Conservation (phyloP, 2,888 invertebrate genomes). For the Ethmia dodecea region DNA sequence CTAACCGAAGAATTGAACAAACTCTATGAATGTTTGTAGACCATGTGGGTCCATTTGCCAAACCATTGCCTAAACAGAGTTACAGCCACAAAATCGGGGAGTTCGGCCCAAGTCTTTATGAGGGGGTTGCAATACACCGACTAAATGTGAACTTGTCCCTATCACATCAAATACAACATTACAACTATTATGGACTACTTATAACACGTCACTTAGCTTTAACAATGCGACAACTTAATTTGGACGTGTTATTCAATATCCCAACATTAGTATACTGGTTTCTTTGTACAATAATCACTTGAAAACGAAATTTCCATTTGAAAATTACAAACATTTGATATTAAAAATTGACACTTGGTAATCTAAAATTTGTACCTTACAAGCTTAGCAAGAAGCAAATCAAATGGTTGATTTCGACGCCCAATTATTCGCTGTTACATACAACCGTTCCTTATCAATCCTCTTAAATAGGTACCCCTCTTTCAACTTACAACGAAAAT, state of each 20-base stretch:
- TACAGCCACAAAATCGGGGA: constrained; percentile 42
- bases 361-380: constrained; percentile 64
- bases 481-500: constrained; percentile 44
- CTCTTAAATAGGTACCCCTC: constrained; percentile 37
- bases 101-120: constrained; percentile 51
- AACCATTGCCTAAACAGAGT: constrained; percentile 29
- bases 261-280: constrained; percentile 38
- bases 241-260: constrained; percentile 48
- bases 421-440: constrained; percentile 24
- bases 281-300: constrained; percentile 40
- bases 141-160: constrained; percentile 53
- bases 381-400: constrained; percentile 50
- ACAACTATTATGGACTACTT: constrained; percentile 59
- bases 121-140: constrained; percentile 63
- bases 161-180: constrained; percentile 68
- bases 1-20: too few relatives aligned
- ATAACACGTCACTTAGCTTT: constrained; percentile 52
- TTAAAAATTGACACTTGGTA: constrained; percentile 50
- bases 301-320: constrained; percentile 18
- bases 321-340: constrained; percentile 23
- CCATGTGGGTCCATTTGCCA: constrained; percentile 15
- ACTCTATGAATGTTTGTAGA: background rate
- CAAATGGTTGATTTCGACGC: constrained; percentile 39
- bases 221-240: constrained; percentile 64
- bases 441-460: constrained; percentile 37